Evolutionary conservation across 2,888 invertebrate species (phyloP), one percentile per base, ranked within the genome.

Genomic region (Lepetodrilus schrolli): DNA sequence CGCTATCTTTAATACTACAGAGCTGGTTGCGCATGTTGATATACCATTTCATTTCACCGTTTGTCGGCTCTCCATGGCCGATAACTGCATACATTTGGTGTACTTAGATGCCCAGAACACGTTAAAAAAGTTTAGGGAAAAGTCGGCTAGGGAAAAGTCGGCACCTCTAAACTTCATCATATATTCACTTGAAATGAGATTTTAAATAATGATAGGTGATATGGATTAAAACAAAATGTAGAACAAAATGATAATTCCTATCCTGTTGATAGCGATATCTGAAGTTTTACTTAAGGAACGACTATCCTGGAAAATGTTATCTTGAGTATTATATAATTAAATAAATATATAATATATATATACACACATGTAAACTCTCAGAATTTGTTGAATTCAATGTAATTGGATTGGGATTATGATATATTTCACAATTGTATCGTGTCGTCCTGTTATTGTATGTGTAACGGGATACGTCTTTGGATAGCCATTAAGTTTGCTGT

Each of bases 1-100:
- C 58, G 26, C 34, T 58, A 58, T 58, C 58, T 26, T 30, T 30
- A 58, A 58, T 58, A 58, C 58, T 7, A 34, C 30, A n/a, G 34
- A 17, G 58, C 26, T 58, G 34, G 58, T n/a, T 30, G 26, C 30
- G 7, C 30, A 58, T 58, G 58, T 10, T 30, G 26, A 58, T 58
- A 58, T 58, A 58, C 8, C 34, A 34, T 58, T 58, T 58, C 58
- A 58, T 58, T 58, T 58, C 10, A 30, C 26, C 58, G 13, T 58
- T 48, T 50, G 8, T 58, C 10, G 20, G 13, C 17, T 17, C 34
- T 58, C 30, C 58, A 58, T 58, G 5, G 34, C 26, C 17, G 58
- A 58, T 58, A 58, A 30, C n/a, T n/a, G n/a, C n/a, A n/a, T 30
- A 17, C 58, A 17, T n/a, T 30, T 23, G n/a, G 5, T 58, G 58